Percentiles rank a stretch among this genome's conserved stretches.
Conservation (phyloP, 2,888 invertebrate species). For the Drosophila algonquin region DNA sequence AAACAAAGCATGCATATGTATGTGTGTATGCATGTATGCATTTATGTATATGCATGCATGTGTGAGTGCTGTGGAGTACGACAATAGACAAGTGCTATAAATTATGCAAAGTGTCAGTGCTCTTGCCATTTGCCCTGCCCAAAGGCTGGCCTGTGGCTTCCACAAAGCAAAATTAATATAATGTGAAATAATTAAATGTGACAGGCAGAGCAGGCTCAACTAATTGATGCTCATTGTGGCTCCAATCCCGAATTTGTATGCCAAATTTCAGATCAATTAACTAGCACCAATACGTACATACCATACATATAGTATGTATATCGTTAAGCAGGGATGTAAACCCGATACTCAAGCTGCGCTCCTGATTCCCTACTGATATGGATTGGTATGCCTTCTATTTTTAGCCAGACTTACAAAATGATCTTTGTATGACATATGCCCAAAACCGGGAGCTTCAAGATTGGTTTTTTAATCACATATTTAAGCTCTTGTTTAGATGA, state of each 20-base stretch:
- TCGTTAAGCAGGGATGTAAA: too few relatives aligned
- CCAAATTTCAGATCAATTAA: background rate
- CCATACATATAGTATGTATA: background rate
- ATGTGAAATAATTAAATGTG: constrained; percentile 33
- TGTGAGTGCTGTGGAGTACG: constrained; percentile 31
- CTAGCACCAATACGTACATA: background rate
- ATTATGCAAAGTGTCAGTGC: constrained; percentile 66
- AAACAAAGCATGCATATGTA: constrained; percentile 21
- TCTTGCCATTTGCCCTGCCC: constrained; percentile 32
- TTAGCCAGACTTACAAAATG: too few relatives aligned
- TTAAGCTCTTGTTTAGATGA: too few relatives aligned
- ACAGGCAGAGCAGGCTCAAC: constrained; percentile 1
- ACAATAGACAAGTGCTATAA: constrained; percentile 47
- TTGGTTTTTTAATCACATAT: too few relatives aligned
- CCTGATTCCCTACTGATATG: too few relatives aligned
- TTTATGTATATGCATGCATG: background rate
- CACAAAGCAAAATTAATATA: constrained; percentile 38
- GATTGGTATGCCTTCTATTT: too few relatives aligned
- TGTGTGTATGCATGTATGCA: background rate
- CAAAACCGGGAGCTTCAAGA: too few relatives aligned
- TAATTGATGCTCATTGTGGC: constrained; percentile 7
- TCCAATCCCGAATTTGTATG: background rate
- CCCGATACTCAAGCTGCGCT: too few relatives aligned
- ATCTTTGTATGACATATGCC: too few relatives aligned
- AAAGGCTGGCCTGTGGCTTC: constrained; percentile 4